Base-by-base conservation (phyloP, 2,113 vertebrate species). In the Pseudorectes ferrugineus region DNA sequence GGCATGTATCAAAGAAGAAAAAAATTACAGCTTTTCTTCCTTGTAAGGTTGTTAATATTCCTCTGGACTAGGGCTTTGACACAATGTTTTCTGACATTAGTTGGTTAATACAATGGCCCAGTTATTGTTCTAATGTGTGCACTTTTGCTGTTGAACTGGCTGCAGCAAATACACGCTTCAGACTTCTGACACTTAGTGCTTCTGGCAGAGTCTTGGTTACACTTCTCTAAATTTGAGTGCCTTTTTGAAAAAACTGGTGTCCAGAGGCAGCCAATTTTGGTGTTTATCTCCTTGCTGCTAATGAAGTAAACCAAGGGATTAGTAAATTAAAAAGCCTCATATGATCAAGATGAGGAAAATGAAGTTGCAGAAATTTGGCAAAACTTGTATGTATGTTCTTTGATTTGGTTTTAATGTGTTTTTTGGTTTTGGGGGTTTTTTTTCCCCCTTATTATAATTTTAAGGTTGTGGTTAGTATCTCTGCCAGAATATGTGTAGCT, bases 21-120 rank as follows among this genome's bases (percentile, higher is more conserved):
- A 68, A 61, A 45, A 40, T 3, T 25, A 3, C 3, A 49, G 9
- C 6, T n/a, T 31, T 85, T 40, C 68, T 48, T 71, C 65, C 55
- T 57, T 92, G 12, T 85, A 70, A 94, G 83, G 40, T 91, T 16
- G 65, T 49, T 63, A 86, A 91, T 96, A 35, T n/a, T 93, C 33
- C 33, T 87, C 21, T 88, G 68, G 28, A 61, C 65, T 89, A 58
- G 70, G 24, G 54, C 92, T 97, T 97, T 96, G 94, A 94, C 43
- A 92, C 13, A 46, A 6, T 66, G 28, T 93, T 96, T 96, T 97
- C 49, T 95, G 92, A 67, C 48, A 55, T 91, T 81, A 70, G 33
- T 71, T 96, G 76, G 80, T 95, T 80, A 96, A 84, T 95, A 70
- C 59, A n/a, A 48, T 31, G 65, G 57, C 61, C 74, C 85, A 81